A percentile compares a stretch with the other conserved stretches of the same genome.
These are phyloP conservation scores for Brachionus plicatilis DNA, from an alignment of 1,140 invertebrate species.

Conservation along the genomic window DNA sequence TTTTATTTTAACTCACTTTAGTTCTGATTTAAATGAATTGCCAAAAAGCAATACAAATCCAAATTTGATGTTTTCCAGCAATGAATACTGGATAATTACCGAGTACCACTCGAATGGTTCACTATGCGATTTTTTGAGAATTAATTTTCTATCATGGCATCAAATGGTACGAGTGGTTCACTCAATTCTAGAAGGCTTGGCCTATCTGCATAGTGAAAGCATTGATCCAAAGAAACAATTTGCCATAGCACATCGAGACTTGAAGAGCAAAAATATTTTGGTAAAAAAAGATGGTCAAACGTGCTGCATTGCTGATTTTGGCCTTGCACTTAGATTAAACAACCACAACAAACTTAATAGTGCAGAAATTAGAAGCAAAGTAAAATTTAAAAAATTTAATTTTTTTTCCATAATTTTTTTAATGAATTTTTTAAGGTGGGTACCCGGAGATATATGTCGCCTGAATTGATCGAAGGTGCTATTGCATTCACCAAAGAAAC, in stretches of 20 bases:
- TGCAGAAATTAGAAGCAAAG: slow-evolving; percentile 36
- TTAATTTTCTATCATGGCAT: slow-evolving; percentile 71
- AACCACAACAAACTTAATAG: slow-evolving; percentile 15
- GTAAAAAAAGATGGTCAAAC: slow-evolving; percentile 72
- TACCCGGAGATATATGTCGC: slow-evolving; percentile 86
- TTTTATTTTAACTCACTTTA: neutral
- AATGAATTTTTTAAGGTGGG: neutral
- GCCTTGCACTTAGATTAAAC: slow-evolving; percentile 49
- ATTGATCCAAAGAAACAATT: slow-evolving; percentile 66
- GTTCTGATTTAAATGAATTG: neutral
- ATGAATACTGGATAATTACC: slow-evolving; percentile 78
- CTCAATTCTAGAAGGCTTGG: slow-evolving; percentile 66
- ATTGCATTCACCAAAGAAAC: slow-evolving; percentile 39
- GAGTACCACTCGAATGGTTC: slow-evolving; percentile 88
- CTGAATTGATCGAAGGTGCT: slow-evolving; percentile 67
- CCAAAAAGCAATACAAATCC: neutral
- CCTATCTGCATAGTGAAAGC: slow-evolving; percentile 62
- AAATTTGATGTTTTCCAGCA: neutral
- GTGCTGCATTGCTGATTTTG: slow-evolving; percentile 91
- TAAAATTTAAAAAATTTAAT: neutral
- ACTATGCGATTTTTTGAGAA: slow-evolving; percentile 78
- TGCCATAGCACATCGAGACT: slow-evolving; percentile 87
- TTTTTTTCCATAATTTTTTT: neutral
- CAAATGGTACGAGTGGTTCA: slow-evolving; percentile 84
- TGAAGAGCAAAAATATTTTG: slow-evolving; percentile 92